Percentiles rank a stretch among this genome's conserved stretches.
Conservation (phyloP, 2,113 vertebrate genomes). For the Notechis scutatus region DNA sequence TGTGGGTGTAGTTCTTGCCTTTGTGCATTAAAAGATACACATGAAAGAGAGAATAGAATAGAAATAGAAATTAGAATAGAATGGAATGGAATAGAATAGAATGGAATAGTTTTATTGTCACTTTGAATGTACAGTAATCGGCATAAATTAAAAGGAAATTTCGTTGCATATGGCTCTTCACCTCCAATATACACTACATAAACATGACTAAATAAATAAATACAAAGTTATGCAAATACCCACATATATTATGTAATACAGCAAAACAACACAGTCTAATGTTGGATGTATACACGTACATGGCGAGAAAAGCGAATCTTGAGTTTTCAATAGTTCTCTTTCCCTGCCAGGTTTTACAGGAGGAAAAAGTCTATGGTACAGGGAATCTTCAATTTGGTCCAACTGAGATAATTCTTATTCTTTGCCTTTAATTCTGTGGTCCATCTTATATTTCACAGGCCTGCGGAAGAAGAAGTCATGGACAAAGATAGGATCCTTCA, state of each 20-base stretch:
- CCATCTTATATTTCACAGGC: constrained; percentile 61
- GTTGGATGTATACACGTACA: no score
- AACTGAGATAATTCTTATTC: not conserved
- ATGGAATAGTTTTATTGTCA: no score
- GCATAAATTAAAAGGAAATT: no score
- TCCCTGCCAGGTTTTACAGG: not conserved
- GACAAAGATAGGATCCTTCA: constrained; percentile 92
- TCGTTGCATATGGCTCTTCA: no score
- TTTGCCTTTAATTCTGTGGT: fast-evolving
- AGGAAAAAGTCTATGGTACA: not conserved
- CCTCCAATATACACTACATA: no score
- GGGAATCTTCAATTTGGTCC: not conserved
- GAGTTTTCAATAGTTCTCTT: not conserved
- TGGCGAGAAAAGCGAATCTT: no score
- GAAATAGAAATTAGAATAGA: not conserved
- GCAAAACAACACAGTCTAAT: no score
- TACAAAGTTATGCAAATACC: no score
- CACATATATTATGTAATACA: no score
- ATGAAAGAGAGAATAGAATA: not conserved
- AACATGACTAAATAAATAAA: no score
- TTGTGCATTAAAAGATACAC: not conserved
- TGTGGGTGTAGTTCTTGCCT: not conserved
- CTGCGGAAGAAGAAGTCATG: constrained; percentile 84
- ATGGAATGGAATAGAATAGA: no score
- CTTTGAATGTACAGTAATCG: no score